phyloP scores from a whole-genome alignment of 2,797 vertebrate species.

The Hapalemur alaotrensis region DNA sequence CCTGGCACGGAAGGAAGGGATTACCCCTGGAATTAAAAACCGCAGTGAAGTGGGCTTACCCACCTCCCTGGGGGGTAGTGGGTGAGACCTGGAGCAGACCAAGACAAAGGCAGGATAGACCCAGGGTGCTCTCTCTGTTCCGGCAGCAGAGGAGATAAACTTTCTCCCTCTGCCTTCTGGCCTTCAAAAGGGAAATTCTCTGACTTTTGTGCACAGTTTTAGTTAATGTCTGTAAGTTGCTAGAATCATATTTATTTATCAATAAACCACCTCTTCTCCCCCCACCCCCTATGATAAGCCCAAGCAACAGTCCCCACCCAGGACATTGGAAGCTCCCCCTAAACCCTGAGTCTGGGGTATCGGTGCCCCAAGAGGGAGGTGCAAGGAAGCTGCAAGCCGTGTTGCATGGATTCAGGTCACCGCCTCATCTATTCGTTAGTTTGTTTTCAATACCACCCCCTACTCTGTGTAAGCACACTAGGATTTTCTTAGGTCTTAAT shows the following conservation, averaged over 20 bases:
- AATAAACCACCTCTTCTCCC: not conserved
- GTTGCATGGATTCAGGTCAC: not conserved
- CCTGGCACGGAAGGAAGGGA: conserved; percentile 59
- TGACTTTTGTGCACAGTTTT: not conserved
- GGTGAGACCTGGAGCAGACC: not conserved
- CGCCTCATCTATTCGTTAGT: not conserved
- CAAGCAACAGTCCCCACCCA: not conserved
- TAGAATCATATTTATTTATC: not conserved
- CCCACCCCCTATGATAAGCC: not conserved
- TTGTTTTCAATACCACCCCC: not conserved
- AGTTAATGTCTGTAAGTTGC: not conserved
- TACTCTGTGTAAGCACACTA: not conserved
- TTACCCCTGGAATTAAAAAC: conserved; percentile 63
- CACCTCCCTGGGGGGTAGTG: not conserved
- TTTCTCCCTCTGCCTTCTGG: not conserved
- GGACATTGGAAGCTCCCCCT: not conserved
- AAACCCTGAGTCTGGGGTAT: not conserved
- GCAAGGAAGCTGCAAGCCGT: not conserved
- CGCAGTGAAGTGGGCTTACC: conserved; percentile 13
- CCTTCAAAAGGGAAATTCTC: conserved; percentile 5
- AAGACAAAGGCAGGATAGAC: not conserved
- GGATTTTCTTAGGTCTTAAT: not conserved
- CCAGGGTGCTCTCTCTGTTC: not conserved
- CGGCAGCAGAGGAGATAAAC: not conserved
- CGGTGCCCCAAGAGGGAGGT: not conserved